phyloP scores from a whole-genome alignment of 2,888 invertebrate genomes.

The Cylloceria caligata region DNA sequence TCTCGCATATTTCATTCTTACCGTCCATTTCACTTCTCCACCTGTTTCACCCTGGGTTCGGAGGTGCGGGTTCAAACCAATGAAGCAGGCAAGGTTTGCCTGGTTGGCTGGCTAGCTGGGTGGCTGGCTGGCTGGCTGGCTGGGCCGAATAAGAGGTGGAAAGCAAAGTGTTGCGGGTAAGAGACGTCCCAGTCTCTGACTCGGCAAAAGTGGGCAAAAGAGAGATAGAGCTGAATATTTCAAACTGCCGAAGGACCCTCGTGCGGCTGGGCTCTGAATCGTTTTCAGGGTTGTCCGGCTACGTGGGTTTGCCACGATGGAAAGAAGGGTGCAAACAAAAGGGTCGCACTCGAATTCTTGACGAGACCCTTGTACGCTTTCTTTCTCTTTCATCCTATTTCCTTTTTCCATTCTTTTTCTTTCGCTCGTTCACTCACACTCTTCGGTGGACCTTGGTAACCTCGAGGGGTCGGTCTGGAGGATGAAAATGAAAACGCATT shows the following conservation, averaged over 20 bases:
- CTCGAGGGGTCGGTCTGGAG: conserved; percentile 38
- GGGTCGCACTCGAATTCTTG: conserved; percentile 59
- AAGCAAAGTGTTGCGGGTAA: conserved; percentile 8
- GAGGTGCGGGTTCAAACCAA: neutral
- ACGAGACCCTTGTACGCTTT: conserved; percentile 63
- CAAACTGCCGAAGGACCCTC: conserved; percentile 58
- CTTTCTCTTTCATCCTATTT: conserved; percentile 47
- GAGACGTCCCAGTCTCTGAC: conserved; percentile 5
- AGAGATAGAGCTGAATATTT: conserved; percentile 67
- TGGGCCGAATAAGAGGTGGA: neutral
- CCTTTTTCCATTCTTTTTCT: conserved; percentile 9
- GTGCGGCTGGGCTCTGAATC: conserved; percentile 53
- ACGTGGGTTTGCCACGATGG: conserved; percentile 37
- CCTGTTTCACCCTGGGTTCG: conserved; percentile 18
- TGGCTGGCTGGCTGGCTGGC: conserved; percentile 4
- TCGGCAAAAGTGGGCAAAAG: conserved; percentile 18
- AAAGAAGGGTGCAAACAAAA: conserved; percentile 69
- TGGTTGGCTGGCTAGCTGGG: conserved; percentile 8
- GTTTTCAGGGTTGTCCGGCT: conserved; percentile 57
- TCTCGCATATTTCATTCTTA: conserved; percentile 58
- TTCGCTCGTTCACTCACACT: conserved; percentile 20
- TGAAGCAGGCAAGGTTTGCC: neutral
- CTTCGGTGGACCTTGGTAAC: conserved; percentile 39
- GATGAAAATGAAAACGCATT: conserved; percentile 66
- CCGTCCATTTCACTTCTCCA: conserved; percentile 53